Base-by-base conservation (phyloP, 2,113 vertebrate genomes). In the Oreochromis niloticus region DNA sequence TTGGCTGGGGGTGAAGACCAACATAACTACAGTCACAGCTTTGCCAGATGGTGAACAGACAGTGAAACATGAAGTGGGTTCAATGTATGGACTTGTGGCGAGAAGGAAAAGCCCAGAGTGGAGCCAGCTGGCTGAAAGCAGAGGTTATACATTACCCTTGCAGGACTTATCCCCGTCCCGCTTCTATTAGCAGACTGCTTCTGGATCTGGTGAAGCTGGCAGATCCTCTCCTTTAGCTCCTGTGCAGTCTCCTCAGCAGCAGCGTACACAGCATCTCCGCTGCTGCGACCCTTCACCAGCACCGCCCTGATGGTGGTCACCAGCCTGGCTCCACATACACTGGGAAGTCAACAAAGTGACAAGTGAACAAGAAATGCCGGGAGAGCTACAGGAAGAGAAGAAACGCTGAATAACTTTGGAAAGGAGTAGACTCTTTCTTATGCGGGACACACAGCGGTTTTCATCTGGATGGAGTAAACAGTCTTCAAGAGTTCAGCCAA, bases 91-190 rank as follows among this genome's bases (percentile, higher is more conserved):
- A 84, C 9, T 79, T 41, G 19, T 12, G 10, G 86, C 89, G 90
- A 84, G 80, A 81, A 57, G n/a, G 46, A 48, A 30, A 85, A 39
- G 30, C 73, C 17, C 46, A 78, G 14, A 52, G 73, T 52, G 17
- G 27, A 54, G 52, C 66, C 27, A 24, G 6, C 9, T 59, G 79
- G 80, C 41, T 75, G 30, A 75, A 56, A 82, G 75, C 39, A 34
- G 55, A 82, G 73, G 82, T 56, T 59, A 59, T 88, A 24, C 84
- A 90, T 97, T 98, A 99, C 98, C 97, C 97, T 96, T 84, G 96
- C 97, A 88, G 99, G 99, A 94, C 98, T 99, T 91, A 97, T 96
- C 89, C 97, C 97, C n/a, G 95, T 95, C 85, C 94, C 68, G 56
- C 71, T 81, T 57, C 32, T 88, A 22, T 81, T 86, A 81, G 90